Evolutionary conservation across 2,797 vertebrate genomes (phyloP).

Genomic region (Cuniculus paca): DNA sequence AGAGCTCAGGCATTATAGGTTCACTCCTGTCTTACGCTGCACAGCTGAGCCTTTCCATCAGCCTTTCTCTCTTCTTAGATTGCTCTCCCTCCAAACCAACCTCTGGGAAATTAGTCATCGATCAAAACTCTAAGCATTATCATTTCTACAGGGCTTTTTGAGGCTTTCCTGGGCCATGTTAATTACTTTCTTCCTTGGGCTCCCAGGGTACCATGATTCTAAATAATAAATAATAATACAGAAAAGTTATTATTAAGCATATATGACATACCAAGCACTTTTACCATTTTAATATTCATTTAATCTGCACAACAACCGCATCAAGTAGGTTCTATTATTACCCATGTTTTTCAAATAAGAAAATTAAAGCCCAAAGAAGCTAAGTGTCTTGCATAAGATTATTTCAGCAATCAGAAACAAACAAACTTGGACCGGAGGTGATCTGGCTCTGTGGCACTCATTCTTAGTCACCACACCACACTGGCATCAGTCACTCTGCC

Average conservation of each 20-base stretch:
- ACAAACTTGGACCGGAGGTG: neutral
- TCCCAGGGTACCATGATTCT: neutral
- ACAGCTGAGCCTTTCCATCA: neutral
- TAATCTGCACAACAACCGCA: neutral
- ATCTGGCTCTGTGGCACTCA: neutral
- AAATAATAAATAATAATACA: slow-evolving; percentile 26
- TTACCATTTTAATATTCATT: neutral
- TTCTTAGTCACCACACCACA: neutral
- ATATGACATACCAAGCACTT: neutral
- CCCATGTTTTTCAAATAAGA: slow-evolving; percentile 33
- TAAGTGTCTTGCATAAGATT: neutral
- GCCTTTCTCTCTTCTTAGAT: neutral
- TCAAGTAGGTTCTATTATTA: neutral
- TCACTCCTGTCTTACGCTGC: neutral
- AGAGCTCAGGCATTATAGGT: neutral
- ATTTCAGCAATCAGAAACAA: neutral
- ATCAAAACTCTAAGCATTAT: slow-evolving; percentile 15
- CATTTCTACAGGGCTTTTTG: neutral
- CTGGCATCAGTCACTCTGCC: neutral
- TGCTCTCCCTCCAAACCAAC: neutral
- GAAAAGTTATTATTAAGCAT: slow-evolving; percentile 15
- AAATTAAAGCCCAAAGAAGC: slow-evolving; percentile 19
- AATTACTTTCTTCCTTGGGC: neutral
- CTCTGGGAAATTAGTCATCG: neutral
- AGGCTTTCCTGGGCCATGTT: neutral